phyloP scores from a whole-genome alignment of 2,888 invertebrate species.

The Netelia fuscicornis region DNA sequence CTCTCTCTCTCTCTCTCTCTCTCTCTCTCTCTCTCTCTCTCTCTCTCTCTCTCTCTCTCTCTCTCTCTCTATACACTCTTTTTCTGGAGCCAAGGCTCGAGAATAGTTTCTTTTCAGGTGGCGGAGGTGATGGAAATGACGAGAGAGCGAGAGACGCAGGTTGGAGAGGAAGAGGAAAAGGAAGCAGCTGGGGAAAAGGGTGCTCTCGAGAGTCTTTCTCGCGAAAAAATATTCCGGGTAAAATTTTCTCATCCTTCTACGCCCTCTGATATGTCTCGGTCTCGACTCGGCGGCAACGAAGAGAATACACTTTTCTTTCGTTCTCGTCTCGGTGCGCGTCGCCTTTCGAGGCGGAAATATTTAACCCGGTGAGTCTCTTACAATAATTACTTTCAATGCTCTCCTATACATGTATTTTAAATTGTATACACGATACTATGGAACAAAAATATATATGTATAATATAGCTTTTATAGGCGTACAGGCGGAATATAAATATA shows the following conservation, averaged over 20 bases:
- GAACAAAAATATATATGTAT: neutral
- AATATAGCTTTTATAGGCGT: neutral
- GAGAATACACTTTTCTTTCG: constrained; percentile 57
- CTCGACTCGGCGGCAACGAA: constrained; percentile 34
- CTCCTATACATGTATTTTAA: constrained; percentile 18
- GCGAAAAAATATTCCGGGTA: constrained; percentile 58
- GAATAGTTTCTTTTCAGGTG: constrained; percentile 55
- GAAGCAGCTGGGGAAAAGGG: constrained; percentile 56
- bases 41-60: constrained; percentile 28
- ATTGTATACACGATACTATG: neutral
- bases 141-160: constrained; percentile 46
- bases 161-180: constrained; percentile 65
- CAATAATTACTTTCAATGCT: constrained; percentile 67
- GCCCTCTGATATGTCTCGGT: constrained; percentile 5
- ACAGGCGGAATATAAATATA: too few species aligned
- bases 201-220: constrained; percentile 61
- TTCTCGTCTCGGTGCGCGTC: constrained; percentile 37
- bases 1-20: constrained; percentile 26
- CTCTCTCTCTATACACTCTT: constrained; percentile 22
- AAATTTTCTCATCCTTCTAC: constrained; percentile 35
- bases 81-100: constrained; percentile 32
- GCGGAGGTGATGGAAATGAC: constrained; percentile 46
- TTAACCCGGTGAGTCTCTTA: constrained; percentile 66
- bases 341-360: constrained; percentile 64
- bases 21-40: constrained; percentile 27